Percentiles rank a stretch among this genome's conserved stretches.
phyloP scores from a whole-genome alignment of 1,140 invertebrate genomes.

The Pissodes strobi region DNA sequence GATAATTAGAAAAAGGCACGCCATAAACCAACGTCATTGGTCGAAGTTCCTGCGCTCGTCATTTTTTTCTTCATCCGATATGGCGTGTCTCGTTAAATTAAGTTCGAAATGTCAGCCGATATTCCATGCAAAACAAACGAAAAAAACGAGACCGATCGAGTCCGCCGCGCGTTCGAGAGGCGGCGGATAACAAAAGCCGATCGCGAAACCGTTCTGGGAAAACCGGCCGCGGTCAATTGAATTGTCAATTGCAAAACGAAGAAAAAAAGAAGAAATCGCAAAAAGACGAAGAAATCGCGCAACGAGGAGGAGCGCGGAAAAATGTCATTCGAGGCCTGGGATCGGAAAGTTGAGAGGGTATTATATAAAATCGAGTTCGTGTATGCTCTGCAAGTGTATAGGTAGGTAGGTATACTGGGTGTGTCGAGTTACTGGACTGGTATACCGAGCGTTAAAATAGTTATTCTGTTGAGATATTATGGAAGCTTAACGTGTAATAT shows the following conservation, averaged over 20 bases:
- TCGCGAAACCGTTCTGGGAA: constrained; percentile 32
- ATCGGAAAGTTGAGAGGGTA: constrained; percentile 19
- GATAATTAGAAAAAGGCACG: background rate
- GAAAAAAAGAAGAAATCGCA: constrained; percentile 7
- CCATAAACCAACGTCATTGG: background rate
- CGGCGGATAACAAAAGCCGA: constrained; percentile 29
- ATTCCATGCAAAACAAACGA: constrained; percentile 16
- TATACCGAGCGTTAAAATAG: no score
- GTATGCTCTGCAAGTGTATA: no score
- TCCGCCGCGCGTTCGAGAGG: background rate
- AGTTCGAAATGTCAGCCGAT: constrained; percentile 38
- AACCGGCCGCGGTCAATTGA: constrained; percentile 41
- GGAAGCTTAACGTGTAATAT: no score
- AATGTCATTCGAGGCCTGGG: constrained; percentile 23
- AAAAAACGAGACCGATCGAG: constrained; percentile 18
- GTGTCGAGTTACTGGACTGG: no score
- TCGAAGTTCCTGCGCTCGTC: no score
- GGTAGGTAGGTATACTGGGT: no score
- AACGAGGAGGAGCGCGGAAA: no score
- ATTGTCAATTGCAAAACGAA: constrained; percentile 44
- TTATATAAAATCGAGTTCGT: no score
- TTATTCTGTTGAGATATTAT: no score
- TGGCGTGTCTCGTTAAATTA: constrained; percentile 33
- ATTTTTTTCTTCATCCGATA: background rate
- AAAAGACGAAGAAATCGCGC: no score